phyloP scores from a whole-genome alignment of 2,888 invertebrate genomes.

The Bellardia bayeri region DNA sequence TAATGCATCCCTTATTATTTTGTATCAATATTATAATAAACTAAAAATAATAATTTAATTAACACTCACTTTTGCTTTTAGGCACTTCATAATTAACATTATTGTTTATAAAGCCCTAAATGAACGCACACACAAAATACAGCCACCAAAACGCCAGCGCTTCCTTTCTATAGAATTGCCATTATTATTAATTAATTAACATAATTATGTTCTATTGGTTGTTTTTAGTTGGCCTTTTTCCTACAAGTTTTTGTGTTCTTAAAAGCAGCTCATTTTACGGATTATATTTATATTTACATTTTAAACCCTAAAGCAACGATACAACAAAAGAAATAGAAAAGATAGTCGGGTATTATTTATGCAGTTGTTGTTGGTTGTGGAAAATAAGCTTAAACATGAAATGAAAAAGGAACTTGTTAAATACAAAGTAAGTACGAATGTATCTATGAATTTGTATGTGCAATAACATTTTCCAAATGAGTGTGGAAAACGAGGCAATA shows the following conservation, averaged over 20 bases:
- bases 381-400: neutral
- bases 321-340: neutral
- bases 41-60: neutral
- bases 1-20: neutral
- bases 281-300: neutral
- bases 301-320: neutral
- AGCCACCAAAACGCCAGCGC: neutral
- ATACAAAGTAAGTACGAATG: neutral
- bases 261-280: neutral
- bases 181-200: neutral
- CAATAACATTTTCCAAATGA: neutral
- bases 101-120: neutral
- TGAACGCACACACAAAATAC: neutral
- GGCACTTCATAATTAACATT: neutral
- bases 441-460: neutral
- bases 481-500: no score
- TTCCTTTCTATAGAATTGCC: neutral
- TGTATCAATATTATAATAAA: conserved; percentile 1
- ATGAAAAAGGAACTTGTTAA: neutral
- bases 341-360: neutral
- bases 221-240: neutral
- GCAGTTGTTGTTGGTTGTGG: neutral
- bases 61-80: neutral
- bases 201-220: conserved; percentile 15
- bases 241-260: neutral